Evolutionary conservation across 2,888 invertebrate genomes (phyloP), one percentile per base, ranked within the genome.

Genomic region (Mesochorus sp.): DNA sequence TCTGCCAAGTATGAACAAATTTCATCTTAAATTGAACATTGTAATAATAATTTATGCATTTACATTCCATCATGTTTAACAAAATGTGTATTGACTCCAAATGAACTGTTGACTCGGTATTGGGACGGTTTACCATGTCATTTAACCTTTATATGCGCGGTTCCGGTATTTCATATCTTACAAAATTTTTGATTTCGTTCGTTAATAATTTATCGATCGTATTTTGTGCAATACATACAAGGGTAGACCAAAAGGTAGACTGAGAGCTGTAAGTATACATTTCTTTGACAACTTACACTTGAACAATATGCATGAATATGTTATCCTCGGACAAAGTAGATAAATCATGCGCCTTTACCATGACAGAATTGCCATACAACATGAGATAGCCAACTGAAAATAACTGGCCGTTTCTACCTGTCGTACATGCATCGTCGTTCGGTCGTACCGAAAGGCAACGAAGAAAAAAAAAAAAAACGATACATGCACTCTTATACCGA

Each of bases 341-440:
- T 78, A 78, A 78, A 73, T 73, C 62, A 78, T 68, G 37, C 47
- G 39, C 47, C 39, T 26, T 26, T 53, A 17, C 47, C 62, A 17
- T 64, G 68, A 51, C 73, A 62, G 62, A 57, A 73, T 67, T 47
- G 51, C n/a, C 31, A 28, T 73, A 66, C 31, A 62, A 70, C 62
- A 55, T 55, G 55, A 72, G 26, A 62, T 34, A 44, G 6, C 72
- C 47, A 55, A 47, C 76, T 37, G 59, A 67, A n/a, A n/a, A 77
- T 64, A 67, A 77, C 72, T 67, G 76, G 68, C 62, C 73, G 62
- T 68, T 24, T 70, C 47, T 34, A 70, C 73, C 68, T 68, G 73
- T 78, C 77, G 77, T 78, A 78, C 77, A 78, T n/a, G n/a, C n/a
- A n/a, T n/a, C n/a, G n/a, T 78, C 73, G 68, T 78, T 73, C 57